Conservation (phyloP, 2,888 invertebrate genomes). For the Penaeus monodon region DNA sequence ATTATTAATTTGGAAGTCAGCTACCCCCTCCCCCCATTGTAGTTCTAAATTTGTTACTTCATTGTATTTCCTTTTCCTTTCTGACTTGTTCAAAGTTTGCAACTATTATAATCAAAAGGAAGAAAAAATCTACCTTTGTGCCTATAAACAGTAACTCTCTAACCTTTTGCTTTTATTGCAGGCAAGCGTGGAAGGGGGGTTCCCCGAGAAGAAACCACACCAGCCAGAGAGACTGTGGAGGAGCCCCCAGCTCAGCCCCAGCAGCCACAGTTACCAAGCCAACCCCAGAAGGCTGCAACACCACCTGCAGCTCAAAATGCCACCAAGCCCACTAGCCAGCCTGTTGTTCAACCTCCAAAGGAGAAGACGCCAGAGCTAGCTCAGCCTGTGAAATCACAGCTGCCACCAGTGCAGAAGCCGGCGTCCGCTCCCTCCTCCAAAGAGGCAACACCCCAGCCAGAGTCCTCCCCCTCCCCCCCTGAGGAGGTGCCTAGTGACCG, state of each 20-base stretch:
- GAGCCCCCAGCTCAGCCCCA: slow-evolving; percentile 27
- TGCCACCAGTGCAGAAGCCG: slow-evolving; percentile 22
- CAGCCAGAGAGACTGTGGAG: slow-evolving; percentile 38
- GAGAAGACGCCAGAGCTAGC: slow-evolving; percentile 51
- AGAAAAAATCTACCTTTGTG: too few relatives aligned
- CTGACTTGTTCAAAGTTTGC: too few relatives aligned
- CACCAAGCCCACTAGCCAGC: slow-evolving; percentile 10
- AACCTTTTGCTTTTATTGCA: slow-evolving; percentile 7
- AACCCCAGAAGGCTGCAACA: slow-evolving; percentile 27
- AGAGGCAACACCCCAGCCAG: slow-evolving; percentile 41
- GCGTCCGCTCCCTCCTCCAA: slow-evolving; percentile 34
- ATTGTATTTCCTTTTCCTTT: too few relatives aligned
- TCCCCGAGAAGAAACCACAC: slow-evolving; percentile 39
- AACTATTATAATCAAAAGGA: too few relatives aligned
- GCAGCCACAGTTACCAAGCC: slow-evolving; percentile 14
- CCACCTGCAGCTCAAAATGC: slow-evolving; percentile 24
- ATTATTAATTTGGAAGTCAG: too few relatives aligned
- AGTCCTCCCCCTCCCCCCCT: slow-evolving; percentile 17
- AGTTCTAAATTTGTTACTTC: too few relatives aligned
- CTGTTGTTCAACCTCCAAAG: slow-evolving; percentile 23
- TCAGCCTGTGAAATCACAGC: slow-evolving; percentile 16
- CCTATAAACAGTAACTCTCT: background rate
- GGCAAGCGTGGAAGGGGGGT: slow-evolving; percentile 55
- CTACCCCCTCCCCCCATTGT: too few relatives aligned
- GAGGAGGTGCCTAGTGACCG: slow-evolving; percentile 26